A percentile compares a stretch with the other conserved stretches of the same genome.
Evolutionary conservation across 1,140 invertebrate genomes (phyloP).

Genomic region (Solenopsis fugax): DNA sequence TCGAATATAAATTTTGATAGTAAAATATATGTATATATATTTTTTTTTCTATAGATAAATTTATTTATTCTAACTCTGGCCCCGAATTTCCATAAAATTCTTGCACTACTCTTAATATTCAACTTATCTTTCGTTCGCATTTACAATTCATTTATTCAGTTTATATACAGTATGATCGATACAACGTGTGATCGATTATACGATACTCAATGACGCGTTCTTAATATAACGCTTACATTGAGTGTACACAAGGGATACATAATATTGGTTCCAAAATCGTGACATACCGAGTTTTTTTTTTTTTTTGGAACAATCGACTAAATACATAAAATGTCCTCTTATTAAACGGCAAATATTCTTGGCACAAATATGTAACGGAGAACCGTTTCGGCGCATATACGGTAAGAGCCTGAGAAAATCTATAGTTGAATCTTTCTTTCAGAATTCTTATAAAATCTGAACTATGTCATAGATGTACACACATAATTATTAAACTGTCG

Average conservation of each 20-base stretch:
- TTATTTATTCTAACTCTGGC: conserved; percentile 84
- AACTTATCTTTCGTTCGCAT: conserved; percentile 30
- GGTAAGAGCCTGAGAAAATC: conserved; percentile 49
- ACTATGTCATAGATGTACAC: not conserved
- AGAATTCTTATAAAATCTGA: not conserved
- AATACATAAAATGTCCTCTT: conserved; percentile 51
- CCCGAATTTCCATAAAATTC: conserved; percentile 84
- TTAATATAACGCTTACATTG: conserved; percentile 12
- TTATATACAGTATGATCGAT: conserved; percentile 61
- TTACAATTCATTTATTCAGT: conserved; percentile 41
- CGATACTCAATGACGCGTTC: conserved; percentile 23
- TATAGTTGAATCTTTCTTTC: conserved; percentile 17
- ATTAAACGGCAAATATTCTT: conserved; percentile 65
- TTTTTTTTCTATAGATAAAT: conserved; percentile 73
- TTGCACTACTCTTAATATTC: conserved; percentile 72
- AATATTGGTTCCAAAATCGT: conserved; percentile 54
- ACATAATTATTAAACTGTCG: conserved; percentile 25
- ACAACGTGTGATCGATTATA: conserved; percentile 55
- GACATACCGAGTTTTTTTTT: conserved; percentile 41
- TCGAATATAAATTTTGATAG: conserved; percentile 86
- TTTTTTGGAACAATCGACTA: conserved; percentile 55
- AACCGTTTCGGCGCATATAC: conserved; percentile 30
- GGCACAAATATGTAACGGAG: conserved; percentile 64
- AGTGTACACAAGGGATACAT: conserved; percentile 24
- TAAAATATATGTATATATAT: conserved; percentile 83